Percentiles rank a stretch among this genome's conserved stretches.
Evolutionary conservation across 2,113 vertebrate species (phyloP).

Genomic region (Fregetta grallaria): DNA sequence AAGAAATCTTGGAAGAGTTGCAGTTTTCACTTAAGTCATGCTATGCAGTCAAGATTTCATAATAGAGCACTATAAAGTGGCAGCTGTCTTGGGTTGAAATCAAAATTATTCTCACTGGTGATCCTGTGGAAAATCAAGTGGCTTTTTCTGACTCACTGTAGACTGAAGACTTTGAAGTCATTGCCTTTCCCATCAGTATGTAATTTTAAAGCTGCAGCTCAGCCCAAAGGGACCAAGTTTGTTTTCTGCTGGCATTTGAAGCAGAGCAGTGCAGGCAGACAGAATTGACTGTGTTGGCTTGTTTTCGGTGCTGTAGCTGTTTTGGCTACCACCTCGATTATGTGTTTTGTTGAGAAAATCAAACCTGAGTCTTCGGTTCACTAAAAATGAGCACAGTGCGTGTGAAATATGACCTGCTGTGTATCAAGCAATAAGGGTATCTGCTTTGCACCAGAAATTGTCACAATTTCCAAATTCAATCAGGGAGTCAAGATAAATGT

Average conservation of each 20-base stretch:
- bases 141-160: not conserved
- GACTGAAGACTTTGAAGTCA: not conserved
- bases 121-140: not conserved
- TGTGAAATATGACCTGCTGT: not conserved
- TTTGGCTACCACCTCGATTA: not conserved
- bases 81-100: not conserved
- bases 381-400: not conserved
- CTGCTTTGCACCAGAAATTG: not conserved
- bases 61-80: not conserved
- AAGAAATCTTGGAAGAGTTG: not conserved
- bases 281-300: not conserved
- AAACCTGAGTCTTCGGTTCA: not conserved
- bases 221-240: not conserved
- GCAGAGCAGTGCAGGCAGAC: not conserved
- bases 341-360: not conserved
- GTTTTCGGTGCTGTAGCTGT: not conserved
- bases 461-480: not conserved
- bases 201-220: not conserved
- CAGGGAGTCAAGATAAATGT: not conserved
- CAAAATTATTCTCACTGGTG: not conserved
- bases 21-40: not conserved
- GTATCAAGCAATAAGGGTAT: not conserved
- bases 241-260: not conserved
- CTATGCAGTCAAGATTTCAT: not conserved
- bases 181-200: not conserved